Evolutionary conservation across 1,140 invertebrate species (phyloP).

Genomic region (Ctenoplectra terminalis): DNA sequence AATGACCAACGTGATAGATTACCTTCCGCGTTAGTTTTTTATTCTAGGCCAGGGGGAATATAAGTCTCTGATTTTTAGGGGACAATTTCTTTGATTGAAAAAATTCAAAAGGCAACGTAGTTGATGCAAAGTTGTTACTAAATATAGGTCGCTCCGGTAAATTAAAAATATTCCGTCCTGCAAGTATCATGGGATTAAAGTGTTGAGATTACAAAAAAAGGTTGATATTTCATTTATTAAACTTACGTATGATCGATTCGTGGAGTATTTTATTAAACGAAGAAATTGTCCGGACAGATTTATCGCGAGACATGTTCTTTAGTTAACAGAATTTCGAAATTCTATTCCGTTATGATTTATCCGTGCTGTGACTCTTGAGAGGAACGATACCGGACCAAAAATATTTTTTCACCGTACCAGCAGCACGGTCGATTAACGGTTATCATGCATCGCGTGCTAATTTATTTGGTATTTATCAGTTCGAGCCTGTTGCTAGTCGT

Average conservation of each 20-base stretch:
- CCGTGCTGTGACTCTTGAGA: no score
- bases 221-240: not conserved
- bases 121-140: no score
- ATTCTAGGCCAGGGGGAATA: not conserved
- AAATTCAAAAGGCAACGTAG: no score
- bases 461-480: constrained; percentile 2
- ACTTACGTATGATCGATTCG: not conserved
- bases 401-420: not conserved
- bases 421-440: not conserved
- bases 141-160: no score
- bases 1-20: not conserved
- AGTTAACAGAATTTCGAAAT: constrained; percentile 2
- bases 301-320: not conserved
- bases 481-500: constrained; percentile 15
- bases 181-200: not conserved
- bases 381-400: not conserved
- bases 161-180: no score
- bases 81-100: no score
- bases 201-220: not conserved
- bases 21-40: not conserved
- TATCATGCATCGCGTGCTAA: constrained; percentile 4
- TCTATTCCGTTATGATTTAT: not conserved
- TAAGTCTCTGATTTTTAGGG: not conserved
- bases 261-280: not conserved
- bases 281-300: not conserved